phyloP scores from a whole-genome alignment of 1,140 invertebrate genomes.

The Calosoma granatense region DNA sequence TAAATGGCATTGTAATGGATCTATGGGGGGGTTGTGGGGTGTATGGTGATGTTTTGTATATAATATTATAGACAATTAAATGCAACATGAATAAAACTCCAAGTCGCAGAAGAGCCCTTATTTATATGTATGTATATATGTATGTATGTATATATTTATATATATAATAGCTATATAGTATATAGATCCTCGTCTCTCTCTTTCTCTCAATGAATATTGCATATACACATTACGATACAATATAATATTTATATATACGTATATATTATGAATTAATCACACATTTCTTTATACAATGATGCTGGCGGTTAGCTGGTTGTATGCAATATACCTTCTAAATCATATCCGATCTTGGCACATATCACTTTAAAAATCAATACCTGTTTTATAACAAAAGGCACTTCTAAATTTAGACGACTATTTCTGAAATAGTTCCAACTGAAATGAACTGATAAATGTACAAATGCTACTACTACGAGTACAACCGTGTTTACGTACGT shows the following conservation, averaged over 20 bases:
- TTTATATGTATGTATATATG: too few relatives aligned
- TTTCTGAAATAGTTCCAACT: background rate
- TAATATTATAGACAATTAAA: background rate
- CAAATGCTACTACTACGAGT: background rate
- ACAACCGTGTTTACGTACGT: background rate
- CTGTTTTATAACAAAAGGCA: constrained; percentile 7
- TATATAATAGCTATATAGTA: background rate
- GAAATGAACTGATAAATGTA: background rate
- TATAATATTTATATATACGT: too few relatives aligned
- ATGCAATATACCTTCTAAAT: constrained; percentile 2
- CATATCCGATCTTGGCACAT: constrained; percentile 7
- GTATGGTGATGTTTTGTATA: background rate
- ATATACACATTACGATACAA: constrained; percentile 7
- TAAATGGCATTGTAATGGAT: background rate
- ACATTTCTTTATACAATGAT: constrained; percentile 7
- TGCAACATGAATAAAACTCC: background rate
- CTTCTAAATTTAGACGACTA: background rate
- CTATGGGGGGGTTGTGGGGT: background rate
- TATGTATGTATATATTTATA: background rate
- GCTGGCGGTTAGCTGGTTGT: constrained; percentile 8
- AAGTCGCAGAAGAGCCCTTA: background rate
- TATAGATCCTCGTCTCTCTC: background rate
- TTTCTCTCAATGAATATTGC: constrained; percentile 6
- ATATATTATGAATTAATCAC: constrained; percentile 3
- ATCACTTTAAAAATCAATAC: constrained; percentile 6